phyloP scores from a whole-genome alignment of 2,797 vertebrate genomes.

The Hapalemur alaotrensis region DNA sequence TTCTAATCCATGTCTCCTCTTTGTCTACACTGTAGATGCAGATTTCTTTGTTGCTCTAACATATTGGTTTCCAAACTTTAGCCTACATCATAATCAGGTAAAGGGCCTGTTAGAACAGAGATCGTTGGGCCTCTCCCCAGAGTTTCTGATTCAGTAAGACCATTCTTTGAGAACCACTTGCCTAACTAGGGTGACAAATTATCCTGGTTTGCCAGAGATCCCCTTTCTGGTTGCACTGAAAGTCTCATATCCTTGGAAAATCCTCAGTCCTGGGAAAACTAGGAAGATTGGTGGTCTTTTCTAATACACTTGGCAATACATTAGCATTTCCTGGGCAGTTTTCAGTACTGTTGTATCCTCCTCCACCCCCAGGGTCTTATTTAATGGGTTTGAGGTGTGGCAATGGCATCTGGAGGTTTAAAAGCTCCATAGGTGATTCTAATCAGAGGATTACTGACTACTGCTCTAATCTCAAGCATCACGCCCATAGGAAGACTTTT shows the following conservation, averaged over 20 bases:
- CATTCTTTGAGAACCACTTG: neutral
- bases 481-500: neutral
- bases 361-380: neutral
- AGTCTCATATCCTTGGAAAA: neutral
- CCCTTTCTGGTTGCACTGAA: neutral
- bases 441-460: neutral
- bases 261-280: neutral
- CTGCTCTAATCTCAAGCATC: neutral
- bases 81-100: neutral
- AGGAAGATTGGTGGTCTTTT: neutral
- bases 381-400: neutral
- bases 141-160: neutral
- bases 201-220: neutral
- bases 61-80: neutral
- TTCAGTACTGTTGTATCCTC: neutral
- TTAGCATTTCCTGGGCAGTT: neutral
- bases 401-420: neutral
- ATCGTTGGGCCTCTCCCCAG: neutral
- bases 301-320: neutral
- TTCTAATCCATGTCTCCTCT: neutral
- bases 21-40: neutral
- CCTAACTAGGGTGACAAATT: neutral
- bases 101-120: neutral
- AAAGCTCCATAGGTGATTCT: neutral
- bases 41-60: neutral